These are phyloP conservation scores for Anagyrus pseudococci DNA, from an alignment of 2,888 invertebrate genomes.

Conservation along the genomic window DNA sequence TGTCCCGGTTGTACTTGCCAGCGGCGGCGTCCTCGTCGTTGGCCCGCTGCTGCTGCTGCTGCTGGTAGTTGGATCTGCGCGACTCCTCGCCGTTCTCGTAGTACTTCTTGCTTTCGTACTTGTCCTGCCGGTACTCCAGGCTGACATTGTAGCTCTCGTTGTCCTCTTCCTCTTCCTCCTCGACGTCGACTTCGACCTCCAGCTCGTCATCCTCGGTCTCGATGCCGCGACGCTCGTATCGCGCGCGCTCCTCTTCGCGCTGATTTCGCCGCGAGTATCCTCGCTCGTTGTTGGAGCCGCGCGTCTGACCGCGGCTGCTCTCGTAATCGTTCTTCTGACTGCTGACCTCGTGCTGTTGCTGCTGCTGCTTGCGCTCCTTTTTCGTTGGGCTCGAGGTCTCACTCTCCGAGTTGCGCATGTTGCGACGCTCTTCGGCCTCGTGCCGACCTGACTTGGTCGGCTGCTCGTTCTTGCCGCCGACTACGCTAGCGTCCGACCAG, in stretches of 20 bases:
- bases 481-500: constrained; percentile 53
- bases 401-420: constrained; percentile 39
- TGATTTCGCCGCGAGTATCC: constrained; percentile 26
- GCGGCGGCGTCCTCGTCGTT: constrained; percentile 40
- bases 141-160: constrained; percentile 45
- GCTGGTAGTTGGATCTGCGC: neutral
- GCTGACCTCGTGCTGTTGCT: constrained; percentile 57
- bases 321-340: constrained; percentile 53
- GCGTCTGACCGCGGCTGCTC: constrained; percentile 16
- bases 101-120: constrained; percentile 51
- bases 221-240: constrained; percentile 22
- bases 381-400: constrained; percentile 11
- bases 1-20: constrained; percentile 53
- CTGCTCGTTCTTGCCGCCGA: constrained; percentile 43
- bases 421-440: constrained; percentile 31
- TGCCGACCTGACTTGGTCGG: constrained; percentile 32
- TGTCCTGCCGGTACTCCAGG: constrained; percentile 44
- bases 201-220: constrained; percentile 54
- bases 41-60: constrained; percentile 5
- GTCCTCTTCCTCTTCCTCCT: constrained; percentile 56
- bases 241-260: constrained; percentile 20
- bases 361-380: constrained; percentile 45
- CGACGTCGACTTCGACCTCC: constrained; percentile 46
- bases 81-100: constrained; percentile 42
- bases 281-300: constrained; percentile 19